Base-by-base conservation (phyloP, 2,888 invertebrate genomes). In the Thecocarcelia acutangulata region DNA sequence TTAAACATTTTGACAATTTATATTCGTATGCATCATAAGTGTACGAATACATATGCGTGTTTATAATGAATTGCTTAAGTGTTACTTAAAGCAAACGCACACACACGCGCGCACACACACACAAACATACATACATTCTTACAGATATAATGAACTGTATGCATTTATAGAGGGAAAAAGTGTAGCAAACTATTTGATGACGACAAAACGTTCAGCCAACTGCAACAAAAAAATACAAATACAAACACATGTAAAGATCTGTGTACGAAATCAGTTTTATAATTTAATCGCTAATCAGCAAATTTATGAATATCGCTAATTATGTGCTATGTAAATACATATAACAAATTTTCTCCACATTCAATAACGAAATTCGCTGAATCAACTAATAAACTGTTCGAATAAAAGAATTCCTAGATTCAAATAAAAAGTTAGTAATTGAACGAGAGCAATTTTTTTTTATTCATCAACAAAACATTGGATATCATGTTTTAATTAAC, bases 131-230 rank as follows among this genome's bases (percentile, higher is more conserved):
- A n/a, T 11, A 12, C 48, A 19, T 50, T 19, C 12, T 12, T 54
- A 21, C n/a, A 24, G 9, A 4, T 15, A 15, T 46, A 3, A 6
- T 64, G 28, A 50, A 37, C 19, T 33, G n/a, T 19, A 54, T 33
- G 12, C 2, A 56, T 40, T 4, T 21, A 21, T 50, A 37, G 12
- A 48, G 44, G 42, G 19, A 42, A 61, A 59, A 63, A 40, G 24
- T 54, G 24, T 70, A 52, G n/a, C 33, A 58, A 52, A 69, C 33
- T 59, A 15, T 54, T 40, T 61, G 17, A 61, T 52, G 50, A 37
- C n/a, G 44, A 44, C 52, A 61, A 52, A 76, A 75, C 15, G 48
- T 19, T 58, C 48, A 52, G 24, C 58, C 68, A 52, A 48, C 48
- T 70, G 52, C 42, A 19, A 44, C n/a, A 28, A 19, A 15, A 3